Evolutionary conservation across 1,140 invertebrate species (phyloP).

Genomic region (Zaprionus capensis): DNA sequence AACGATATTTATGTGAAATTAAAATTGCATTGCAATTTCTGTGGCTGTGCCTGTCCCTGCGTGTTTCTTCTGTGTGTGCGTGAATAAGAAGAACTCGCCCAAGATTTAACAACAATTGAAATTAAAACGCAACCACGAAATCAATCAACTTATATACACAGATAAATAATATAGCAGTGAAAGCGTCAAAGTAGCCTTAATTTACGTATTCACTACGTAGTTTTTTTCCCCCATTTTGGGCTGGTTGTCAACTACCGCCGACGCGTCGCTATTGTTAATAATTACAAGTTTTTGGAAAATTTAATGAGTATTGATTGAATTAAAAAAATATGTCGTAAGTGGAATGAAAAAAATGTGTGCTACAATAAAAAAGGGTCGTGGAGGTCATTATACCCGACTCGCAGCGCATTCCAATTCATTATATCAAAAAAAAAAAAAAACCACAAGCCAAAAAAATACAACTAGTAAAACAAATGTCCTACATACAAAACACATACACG

Average conservation of each 20-base stretch:
- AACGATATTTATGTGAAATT: constrained; percentile 35
- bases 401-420: constrained; percentile 69
- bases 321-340: constrained; percentile 60
- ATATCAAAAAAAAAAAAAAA: constrained; percentile 49
- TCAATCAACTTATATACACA: not conserved
- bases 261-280: constrained; percentile 45
- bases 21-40: not conserved
- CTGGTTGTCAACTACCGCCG: not conserved
- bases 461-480: constrained; percentile 25
- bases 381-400: constrained; percentile 61
- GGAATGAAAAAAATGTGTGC: constrained; percentile 48
- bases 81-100: not conserved
- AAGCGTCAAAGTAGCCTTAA: not conserved
- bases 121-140: not conserved
- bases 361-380: constrained; percentile 55
- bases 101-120: constrained; percentile 7
- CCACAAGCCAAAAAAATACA: not conserved
- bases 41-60: not conserved
- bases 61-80: not conserved
- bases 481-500: constrained; percentile 11
- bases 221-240: not conserved
- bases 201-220: constrained; percentile 4
- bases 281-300: constrained; percentile 73
- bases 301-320: constrained; percentile 83
- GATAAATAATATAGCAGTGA: not conserved